A percentile compares a stretch with the other conserved stretches of the same genome.
phyloP scores from a whole-genome alignment of 2,797 vertebrate genomes.

The Acestrorhynchus altus region DNA sequence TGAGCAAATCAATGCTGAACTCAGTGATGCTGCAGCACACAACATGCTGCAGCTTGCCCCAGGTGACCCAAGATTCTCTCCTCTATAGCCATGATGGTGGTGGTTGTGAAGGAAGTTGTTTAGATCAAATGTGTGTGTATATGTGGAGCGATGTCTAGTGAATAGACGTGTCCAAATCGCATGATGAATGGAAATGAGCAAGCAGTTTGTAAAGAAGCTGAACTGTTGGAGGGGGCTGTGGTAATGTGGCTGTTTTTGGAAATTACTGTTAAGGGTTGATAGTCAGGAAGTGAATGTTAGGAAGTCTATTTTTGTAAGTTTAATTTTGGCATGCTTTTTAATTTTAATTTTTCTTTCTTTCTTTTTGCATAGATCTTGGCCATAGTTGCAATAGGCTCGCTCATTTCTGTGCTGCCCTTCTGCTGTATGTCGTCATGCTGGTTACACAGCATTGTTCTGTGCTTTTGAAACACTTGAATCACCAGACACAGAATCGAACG shows the following conservation, averaged over 20 bases:
- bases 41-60: background rate
- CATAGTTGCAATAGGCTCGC: background rate
- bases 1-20: background rate
- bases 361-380: background rate
- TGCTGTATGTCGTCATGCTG: background rate
- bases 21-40: background rate
- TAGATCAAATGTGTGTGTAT: background rate
- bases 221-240: background rate
- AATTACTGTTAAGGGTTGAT: background rate
- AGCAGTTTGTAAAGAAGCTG: background rate
- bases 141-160: background rate
- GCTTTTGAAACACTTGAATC: background rate
- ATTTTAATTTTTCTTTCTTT: too few relatives aligned
- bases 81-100: background rate
- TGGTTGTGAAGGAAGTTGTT: constrained; percentile 14
- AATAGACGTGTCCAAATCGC: background rate
- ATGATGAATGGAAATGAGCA: background rate
- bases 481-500: background rate
- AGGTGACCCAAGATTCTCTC: background rate
- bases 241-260: background rate
- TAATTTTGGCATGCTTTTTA: too few relatives aligned
- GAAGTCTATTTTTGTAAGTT: too few relatives aligned
- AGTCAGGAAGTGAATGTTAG: background rate
- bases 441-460: background rate
- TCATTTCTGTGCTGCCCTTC: background rate